phyloP scores from a whole-genome alignment of 2,113 vertebrate genomes.

The Microtus richardsoni region DNA sequence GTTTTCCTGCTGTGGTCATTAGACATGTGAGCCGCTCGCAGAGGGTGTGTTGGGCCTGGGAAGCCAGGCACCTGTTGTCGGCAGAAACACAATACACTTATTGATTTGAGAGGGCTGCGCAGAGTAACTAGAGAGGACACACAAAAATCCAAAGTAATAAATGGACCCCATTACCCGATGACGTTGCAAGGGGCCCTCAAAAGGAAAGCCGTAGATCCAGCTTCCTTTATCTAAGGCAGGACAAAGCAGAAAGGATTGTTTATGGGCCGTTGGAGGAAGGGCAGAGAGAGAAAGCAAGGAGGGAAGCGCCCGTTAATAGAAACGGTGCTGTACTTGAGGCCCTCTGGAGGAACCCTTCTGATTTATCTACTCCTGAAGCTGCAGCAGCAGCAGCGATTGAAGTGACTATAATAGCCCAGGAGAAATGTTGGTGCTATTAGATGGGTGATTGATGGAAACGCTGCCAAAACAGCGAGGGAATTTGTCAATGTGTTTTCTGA shows the following conservation, averaged over 20 bases:
- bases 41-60: constrained; percentile 70
- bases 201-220: constrained; percentile 54
- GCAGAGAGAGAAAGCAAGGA: constrained; percentile 49
- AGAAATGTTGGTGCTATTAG: constrained; percentile 87
- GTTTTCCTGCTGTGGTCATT: constrained; percentile 76
- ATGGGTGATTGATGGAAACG: constrained; percentile 85
- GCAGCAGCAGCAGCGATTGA: constrained; percentile 83
- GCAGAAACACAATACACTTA: constrained; percentile 81
- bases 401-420: constrained; percentile 86
- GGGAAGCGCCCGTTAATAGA: constrained; percentile 71
- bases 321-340: constrained; percentile 80
- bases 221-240: constrained; percentile 60
- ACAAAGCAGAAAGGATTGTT: constrained; percentile 65
- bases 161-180: constrained; percentile 7
- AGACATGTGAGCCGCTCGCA: constrained; percentile 76
- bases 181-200: constrained; percentile 18
- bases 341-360: constrained; percentile 81
- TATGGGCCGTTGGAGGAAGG: constrained; percentile 34
- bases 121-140: constrained; percentile 63
- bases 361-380: constrained; percentile 83
- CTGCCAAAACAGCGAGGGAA: constrained; percentile 78
- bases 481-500: constrained; percentile 84
- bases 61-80: constrained; percentile 85
- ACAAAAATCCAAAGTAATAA: constrained; percentile 77
- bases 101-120: constrained; percentile 72